Evolutionary conservation across 2,797 vertebrate genomes (phyloP), one percentile per base, ranked within the genome.

Genomic region (Gymnocypris eckloni): DNA sequence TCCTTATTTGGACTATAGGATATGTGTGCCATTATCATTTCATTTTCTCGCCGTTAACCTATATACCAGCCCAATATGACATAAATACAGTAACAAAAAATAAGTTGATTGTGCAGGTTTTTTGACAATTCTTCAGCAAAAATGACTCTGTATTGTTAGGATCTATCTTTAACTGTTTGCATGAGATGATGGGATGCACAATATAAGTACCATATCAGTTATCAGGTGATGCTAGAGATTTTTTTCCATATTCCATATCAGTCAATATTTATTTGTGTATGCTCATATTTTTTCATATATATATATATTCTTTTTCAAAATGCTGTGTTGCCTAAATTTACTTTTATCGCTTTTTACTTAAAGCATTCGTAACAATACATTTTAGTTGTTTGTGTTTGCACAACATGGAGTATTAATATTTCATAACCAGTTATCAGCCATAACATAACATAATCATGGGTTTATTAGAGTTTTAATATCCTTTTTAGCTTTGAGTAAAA

Each of bases 1-100:
- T 88, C 91, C 90, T 78, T 92, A 92, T 94, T 90, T 90, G 86
- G 90, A 89, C 88, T 79, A 41, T 89, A 87, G 81, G 79, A 85
- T 92, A 89, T 89, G 50, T 93, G 92, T 90, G 92, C 90, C 90
- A 91, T 89, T 83, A 92, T 90, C 88, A 91, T 93, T 93, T 84
- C 45, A 89, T 91, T 92, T 56, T 59, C 83, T 89, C 93, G 61
- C 54, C 52, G 70, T 89, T 94, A 93, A 93, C 91, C 92, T 90
- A 91, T 94, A 82, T 59, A 43, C 4, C 13, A 70, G 15, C 39
- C 4, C 9, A 82, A 43, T 45, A 66, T 76, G 59, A 41, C 15
- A 82, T 25, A n/a, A 13, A 61, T 12, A 13, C 12, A 59, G 33
- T 50, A 9, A 33, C 33, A 33, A 33, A 33, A 33, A 33, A 33